These are phyloP conservation scores for Otus sunia DNA, from an alignment of 2,113 vertebrate species.

Conservation along the genomic window DNA sequence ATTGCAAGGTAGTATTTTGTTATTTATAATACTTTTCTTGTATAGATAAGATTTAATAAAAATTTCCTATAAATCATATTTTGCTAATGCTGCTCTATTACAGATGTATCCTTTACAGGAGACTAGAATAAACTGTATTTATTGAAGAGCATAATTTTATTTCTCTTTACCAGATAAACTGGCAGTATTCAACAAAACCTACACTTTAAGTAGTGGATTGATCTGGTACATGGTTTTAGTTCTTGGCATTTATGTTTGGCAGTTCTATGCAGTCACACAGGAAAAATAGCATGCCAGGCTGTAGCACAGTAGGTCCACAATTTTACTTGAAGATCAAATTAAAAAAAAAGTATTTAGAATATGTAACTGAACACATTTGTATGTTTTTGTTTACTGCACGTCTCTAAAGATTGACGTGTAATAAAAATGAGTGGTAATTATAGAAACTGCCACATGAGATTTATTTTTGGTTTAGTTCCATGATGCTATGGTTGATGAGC, in stretches of 20 bases:
- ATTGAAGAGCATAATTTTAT: background rate
- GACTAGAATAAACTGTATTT: background rate
- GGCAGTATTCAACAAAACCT: background rate
- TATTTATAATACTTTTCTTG: background rate
- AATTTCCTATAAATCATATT: background rate
- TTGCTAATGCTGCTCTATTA: background rate
- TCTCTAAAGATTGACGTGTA: background rate
- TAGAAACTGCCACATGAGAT: slow-evolving; percentile 53
- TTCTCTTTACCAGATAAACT: background rate
- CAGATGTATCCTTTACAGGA: background rate
- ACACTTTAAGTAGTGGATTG: background rate
- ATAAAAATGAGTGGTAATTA: slow-evolving; percentile 51
- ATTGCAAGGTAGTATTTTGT: background rate
- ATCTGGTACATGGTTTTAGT: background rate
- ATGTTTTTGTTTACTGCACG: slow-evolving; percentile 14
- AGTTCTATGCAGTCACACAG: background rate
- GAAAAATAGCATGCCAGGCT: background rate
- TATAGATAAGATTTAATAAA: background rate
- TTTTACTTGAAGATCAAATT: background rate
- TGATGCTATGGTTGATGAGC: slow-evolving; percentile 23
- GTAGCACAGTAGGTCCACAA: background rate
- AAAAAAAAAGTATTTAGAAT: background rate
- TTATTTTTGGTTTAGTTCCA: slow-evolving; percentile 63
- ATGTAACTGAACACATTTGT: background rate
- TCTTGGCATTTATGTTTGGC: background rate